phyloP scores from a whole-genome alignment of 2,888 invertebrate genomes.

The Gisinianus flammeolus region DNA sequence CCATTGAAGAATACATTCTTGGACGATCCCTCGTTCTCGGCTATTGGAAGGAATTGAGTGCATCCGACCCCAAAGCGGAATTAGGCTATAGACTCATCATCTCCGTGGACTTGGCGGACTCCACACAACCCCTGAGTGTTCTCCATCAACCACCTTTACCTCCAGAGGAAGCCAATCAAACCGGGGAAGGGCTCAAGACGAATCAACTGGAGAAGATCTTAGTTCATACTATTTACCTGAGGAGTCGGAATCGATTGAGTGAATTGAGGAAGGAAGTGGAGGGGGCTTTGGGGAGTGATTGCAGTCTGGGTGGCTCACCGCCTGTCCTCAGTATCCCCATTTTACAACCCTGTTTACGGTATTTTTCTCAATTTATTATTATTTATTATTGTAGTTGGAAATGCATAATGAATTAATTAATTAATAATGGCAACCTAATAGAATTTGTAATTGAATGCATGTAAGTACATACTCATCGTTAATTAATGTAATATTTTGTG shows the following conservation, averaged over 20 bases:
- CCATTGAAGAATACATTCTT: slow-evolving; percentile 87
- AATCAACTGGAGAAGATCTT: slow-evolving; percentile 82
- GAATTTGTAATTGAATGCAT: no score
- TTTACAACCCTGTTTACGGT: slow-evolving; percentile 75
- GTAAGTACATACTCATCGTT: not conserved
- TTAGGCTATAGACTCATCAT: slow-evolving; percentile 86
- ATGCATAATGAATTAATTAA: not conserved
- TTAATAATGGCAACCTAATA: no score
- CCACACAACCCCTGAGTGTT: slow-evolving; percentile 72
- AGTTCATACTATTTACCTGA: slow-evolving; percentile 92
- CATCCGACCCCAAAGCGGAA: slow-evolving; percentile 77
- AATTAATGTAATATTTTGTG: not conserved
- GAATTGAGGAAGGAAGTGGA: slow-evolving; percentile 78
- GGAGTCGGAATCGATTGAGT: slow-evolving; percentile 81
- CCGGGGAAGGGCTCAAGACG: slow-evolving; percentile 62
- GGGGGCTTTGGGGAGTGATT: slow-evolving; percentile 65
- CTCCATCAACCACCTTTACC: slow-evolving; percentile 64
- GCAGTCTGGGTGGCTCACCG: slow-evolving; percentile 88
- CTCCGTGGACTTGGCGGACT: slow-evolving; percentile 83
- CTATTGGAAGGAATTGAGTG: slow-evolving; percentile 83
- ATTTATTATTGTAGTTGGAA: not conserved
- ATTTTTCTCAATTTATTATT: not conserved
- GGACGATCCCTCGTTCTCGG: slow-evolving; percentile 90
- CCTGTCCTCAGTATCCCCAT: slow-evolving; percentile 90
- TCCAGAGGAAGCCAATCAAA: slow-evolving; percentile 62